These are phyloP conservation scores for Cydia splendana DNA, from an alignment of 1,140 invertebrate genomes.

Conservation along the genomic window DNA sequence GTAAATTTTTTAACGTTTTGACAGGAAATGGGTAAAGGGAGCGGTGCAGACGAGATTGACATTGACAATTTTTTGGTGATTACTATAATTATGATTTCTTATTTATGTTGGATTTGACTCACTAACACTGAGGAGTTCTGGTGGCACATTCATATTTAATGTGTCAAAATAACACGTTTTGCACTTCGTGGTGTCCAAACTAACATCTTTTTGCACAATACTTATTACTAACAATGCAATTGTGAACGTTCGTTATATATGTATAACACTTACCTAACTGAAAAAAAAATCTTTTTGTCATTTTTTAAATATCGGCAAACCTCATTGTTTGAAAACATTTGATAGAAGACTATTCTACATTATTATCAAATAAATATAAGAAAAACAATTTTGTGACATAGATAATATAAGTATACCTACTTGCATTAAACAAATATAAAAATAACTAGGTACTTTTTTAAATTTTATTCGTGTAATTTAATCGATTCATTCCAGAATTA, in stretches of 20 bases:
- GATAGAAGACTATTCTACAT: too few relatives aligned
- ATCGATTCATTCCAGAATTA: too few relatives aligned
- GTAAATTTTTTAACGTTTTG: constrained; percentile 50
- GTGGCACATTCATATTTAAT: not conserved
- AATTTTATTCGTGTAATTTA: too few relatives aligned
- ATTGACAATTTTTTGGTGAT: constrained; percentile 78
- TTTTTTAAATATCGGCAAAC: too few relatives aligned
- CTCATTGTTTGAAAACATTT: too few relatives aligned
- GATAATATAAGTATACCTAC: too few relatives aligned
- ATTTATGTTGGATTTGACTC: constrained; percentile 36
- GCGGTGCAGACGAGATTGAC: constrained; percentile 72
- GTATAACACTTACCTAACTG: too few relatives aligned
- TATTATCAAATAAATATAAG: too few relatives aligned
- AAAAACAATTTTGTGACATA: too few relatives aligned
- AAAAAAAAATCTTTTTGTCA: too few relatives aligned
- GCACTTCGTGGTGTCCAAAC: not conserved
- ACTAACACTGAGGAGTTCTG: not conserved
- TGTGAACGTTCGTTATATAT: not conserved
- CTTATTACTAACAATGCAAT: not conserved
- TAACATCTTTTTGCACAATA: constrained; percentile 11
- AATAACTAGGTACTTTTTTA: too few relatives aligned
- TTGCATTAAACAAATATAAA: too few relatives aligned
- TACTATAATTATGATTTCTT: constrained; percentile 45
- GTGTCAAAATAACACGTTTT: not conserved
- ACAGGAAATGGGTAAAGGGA: constrained; percentile 73